Conservation (phyloP, 2,888 invertebrate genomes). For the Papilio demoleus region DNA sequence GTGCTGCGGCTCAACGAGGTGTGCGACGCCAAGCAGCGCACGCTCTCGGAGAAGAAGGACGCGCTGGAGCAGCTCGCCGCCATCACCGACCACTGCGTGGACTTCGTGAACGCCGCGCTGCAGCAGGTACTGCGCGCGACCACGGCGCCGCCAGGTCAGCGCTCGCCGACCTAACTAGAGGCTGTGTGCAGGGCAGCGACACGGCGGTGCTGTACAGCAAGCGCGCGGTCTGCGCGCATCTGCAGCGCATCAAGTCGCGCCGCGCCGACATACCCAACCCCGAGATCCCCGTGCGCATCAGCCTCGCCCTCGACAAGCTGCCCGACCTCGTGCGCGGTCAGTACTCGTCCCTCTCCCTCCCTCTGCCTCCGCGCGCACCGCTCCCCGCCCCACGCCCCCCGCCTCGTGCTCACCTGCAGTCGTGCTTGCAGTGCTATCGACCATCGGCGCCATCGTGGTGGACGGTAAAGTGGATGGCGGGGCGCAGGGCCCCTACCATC, state of each 20-base stretch:
- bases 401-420: not conserved
- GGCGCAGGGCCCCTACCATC: conserved; percentile 47
- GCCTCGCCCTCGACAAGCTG: conserved; percentile 91
- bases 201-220: conserved; percentile 93
- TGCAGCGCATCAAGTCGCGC: conserved; percentile 91
- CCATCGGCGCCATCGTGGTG: conserved; percentile 91
- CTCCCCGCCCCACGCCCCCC: not conserved
- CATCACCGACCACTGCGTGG: conserved; percentile 94
- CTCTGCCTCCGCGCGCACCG: not conserved
- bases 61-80: conserved; percentile 91
- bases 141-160: not conserved
- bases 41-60: conserved; percentile 92
- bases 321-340: conserved; percentile 90
- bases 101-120: conserved; percentile 91
- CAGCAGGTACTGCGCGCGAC: conserved; percentile 72
- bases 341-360: conserved; percentile 21
- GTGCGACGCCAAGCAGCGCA: conserved; percentile 87
- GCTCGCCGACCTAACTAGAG: not conserved
- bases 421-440: conserved; percentile 85
- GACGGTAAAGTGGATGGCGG: conserved; percentile 90
- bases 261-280: conserved; percentile 95
- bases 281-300: conserved; percentile 93
- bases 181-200: conserved; percentile 85
- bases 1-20: conserved; percentile 91
- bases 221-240: conserved; percentile 88